These are phyloP conservation scores for Drosophila aldrichi DNA, from an alignment of 2,888 invertebrate genomes.

Conservation along the genomic window DNA sequence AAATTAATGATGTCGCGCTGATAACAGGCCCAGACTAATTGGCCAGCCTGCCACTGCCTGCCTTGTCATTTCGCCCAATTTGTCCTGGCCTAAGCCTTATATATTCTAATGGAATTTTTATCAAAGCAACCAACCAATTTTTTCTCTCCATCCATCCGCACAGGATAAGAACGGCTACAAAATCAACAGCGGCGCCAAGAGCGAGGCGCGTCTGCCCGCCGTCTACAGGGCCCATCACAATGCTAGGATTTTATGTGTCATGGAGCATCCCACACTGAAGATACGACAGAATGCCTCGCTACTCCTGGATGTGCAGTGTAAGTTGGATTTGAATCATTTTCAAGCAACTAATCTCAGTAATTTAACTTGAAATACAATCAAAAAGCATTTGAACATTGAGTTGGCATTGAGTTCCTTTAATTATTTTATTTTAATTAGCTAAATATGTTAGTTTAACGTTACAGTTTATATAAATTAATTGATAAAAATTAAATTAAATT, in stretches of 20 bases:
- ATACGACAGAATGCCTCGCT: constrained; percentile 85
- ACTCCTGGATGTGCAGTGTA: constrained; percentile 85
- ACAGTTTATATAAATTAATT: too few relatives aligned
- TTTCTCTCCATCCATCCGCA: constrained; percentile 29
- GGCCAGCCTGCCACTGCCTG: constrained; percentile 45
- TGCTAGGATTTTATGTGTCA: constrained; percentile 93
- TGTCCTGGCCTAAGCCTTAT: constrained; percentile 56
- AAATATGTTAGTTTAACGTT: too few relatives aligned
- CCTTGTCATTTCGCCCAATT: constrained; percentile 68
- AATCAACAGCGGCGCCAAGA: constrained; percentile 86
- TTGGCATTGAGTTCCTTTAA: too few relatives aligned
- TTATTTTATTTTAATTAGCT: background rate
- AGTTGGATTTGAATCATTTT: constrained; percentile 57
- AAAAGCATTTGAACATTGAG: background rate
- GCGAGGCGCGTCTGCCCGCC: constrained; percentile 89
- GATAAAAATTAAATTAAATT: too few relatives aligned
- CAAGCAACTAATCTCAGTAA: background rate
- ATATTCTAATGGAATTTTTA: constrained; percentile 64
- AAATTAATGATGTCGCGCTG: constrained; percentile 78
- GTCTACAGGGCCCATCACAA: constrained; percentile 94
- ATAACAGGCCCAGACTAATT: constrained; percentile 73
- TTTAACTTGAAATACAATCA: background rate
- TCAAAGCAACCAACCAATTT: constrained; percentile 10
- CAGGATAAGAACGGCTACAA: constrained; percentile 85
- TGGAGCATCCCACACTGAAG: constrained; percentile 88